Evolutionary conservation across 2,113 vertebrate genomes (phyloP).

Genomic region (Phycodurus eques): DNA sequence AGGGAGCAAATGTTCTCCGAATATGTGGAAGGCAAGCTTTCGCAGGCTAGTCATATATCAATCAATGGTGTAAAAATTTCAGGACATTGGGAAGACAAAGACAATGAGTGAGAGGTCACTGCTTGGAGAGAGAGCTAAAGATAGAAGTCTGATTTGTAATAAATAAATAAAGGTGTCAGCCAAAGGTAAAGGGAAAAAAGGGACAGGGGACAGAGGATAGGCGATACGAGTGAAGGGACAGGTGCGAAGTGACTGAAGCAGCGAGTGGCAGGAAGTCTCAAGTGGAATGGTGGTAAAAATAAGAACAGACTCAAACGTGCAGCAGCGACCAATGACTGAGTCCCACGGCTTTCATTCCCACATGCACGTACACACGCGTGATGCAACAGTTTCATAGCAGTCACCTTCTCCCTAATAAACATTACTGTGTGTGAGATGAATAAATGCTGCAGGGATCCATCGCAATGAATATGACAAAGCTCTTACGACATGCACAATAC

Average conservation of each 20-base stretch:
- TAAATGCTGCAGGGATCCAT: slow-evolving; percentile 25
- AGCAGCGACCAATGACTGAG: slow-evolving; percentile 8
- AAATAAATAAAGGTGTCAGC: slow-evolving; percentile 15
- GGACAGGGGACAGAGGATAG: slow-evolving; percentile 33
- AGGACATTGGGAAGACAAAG: slow-evolving; percentile 44
- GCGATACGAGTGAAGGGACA: slow-evolving; percentile 42
- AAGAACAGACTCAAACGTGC: slow-evolving; percentile 30
- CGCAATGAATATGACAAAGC: slow-evolving; percentile 34
- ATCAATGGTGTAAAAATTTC: slow-evolving; percentile 59
- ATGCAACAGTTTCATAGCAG: slow-evolving; percentile 28
- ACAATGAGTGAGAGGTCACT: slow-evolving; percentile 33
- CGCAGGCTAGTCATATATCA: slow-evolving; percentile 64
- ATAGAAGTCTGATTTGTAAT: slow-evolving; percentile 35
- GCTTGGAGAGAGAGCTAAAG: slow-evolving; percentile 34
- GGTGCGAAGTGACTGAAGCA: slow-evolving; percentile 55
- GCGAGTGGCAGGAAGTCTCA: slow-evolving; percentile 59
- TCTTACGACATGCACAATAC: slow-evolving; percentile 17
- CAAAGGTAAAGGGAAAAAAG: slow-evolving; percentile 21
- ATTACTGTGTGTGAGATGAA: slow-evolving; percentile 26
- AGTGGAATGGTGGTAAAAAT: slow-evolving; percentile 44
- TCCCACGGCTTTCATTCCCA: slow-evolving; percentile 4
- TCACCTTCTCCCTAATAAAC: slow-evolving; percentile 27
- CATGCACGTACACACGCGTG: slow-evolving; percentile 6
- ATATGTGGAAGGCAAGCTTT: slow-evolving; percentile 47
- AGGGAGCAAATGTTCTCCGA: slow-evolving; percentile 21